Evolutionary conservation across 2,888 invertebrate species (phyloP), one percentile per base, ranked within the genome.

Genomic region (Synanthedon myopaeformis): DNA sequence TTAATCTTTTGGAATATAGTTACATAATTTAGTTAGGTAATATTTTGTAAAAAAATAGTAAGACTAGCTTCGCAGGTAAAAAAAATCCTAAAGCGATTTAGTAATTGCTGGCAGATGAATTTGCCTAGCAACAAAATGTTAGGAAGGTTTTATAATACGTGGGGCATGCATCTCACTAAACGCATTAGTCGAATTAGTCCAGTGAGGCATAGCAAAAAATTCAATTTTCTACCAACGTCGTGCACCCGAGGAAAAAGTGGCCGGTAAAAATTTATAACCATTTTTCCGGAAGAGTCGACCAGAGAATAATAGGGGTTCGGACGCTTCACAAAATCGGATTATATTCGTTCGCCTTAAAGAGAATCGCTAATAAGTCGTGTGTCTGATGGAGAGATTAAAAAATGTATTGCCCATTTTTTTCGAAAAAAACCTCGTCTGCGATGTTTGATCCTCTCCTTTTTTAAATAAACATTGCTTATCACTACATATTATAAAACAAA

Each of bases 131-230:
- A 52, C 56, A 58, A 63, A 59, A 53, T 58, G 57, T 56, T 6
- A 14, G 13, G 45, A 45, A 14, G 13, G 58, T 55, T 19, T 42
- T 19, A 42, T 19, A 42, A 53, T 41, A 60, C 57, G 57, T 53
- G 62, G 65, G 69, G 70, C 79, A 76, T 79, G 81, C 79, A 80
- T 76, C 71, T 67, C 65, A 68, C 77, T 83, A 83, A 85, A 72
- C 72, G 81, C 82, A 84, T 85, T 87, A 85, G 74, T 70, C 79
- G 77, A 82, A 85, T 85, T 85, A 86, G 78, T 79, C 75, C 79
- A 74, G 64, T 79, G 82, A 79, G 71, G 84, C 83, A 72, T 76
- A 70, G 76, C 69, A 76, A 83, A 85, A 85, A 85, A 86, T 83
- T 83, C 81, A 87, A 86, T 87, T 86, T 86, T 71, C 81, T 69